Conservation (phyloP, 1,140 invertebrate species). For the Plutomurus gul region DNA sequence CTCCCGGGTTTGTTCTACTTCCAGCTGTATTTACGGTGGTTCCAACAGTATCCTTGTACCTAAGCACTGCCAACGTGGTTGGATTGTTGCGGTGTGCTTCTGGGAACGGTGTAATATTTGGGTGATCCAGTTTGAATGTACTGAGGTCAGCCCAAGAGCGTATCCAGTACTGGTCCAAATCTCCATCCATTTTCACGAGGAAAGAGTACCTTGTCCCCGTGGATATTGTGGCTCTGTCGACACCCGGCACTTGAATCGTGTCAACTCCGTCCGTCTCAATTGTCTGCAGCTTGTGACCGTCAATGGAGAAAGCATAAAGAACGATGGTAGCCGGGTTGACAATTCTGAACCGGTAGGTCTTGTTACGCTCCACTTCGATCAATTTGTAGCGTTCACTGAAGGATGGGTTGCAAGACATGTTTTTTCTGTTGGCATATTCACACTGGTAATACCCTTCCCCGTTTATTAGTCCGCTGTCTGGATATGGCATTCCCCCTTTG, state of each 20-base stretch:
- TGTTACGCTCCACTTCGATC: background rate
- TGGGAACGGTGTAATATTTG: no score
- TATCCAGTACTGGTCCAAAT: background rate
- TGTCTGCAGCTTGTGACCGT: background rate
- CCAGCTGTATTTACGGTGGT: no score
- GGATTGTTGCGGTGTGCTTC: no score
- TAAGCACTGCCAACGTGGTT: no score
- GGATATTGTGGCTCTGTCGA: background rate
- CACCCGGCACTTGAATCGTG: background rate
- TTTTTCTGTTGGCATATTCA: background rate
- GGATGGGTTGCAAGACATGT: background rate
- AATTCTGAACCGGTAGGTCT: slow-evolving; percentile 33
- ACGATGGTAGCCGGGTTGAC: slow-evolving; percentile 13
- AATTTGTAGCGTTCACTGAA: background rate
- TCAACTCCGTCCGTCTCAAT: slow-evolving; percentile 41
- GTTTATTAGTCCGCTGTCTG: slow-evolving; percentile 30
- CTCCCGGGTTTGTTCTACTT: no score
- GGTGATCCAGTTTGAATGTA: no score
- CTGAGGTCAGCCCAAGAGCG: background rate
- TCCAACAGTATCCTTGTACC: no score
- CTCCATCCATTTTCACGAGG: background rate
- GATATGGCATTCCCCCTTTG: slow-evolving; percentile 1
- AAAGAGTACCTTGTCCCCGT: slow-evolving; percentile 42
- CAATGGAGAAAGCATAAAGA: slow-evolving; percentile 26
- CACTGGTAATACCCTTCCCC: slow-evolving; percentile 25